Base-by-base conservation (phyloP, 2,797 vertebrate species). In the Girardinus metallicus region DNA sequence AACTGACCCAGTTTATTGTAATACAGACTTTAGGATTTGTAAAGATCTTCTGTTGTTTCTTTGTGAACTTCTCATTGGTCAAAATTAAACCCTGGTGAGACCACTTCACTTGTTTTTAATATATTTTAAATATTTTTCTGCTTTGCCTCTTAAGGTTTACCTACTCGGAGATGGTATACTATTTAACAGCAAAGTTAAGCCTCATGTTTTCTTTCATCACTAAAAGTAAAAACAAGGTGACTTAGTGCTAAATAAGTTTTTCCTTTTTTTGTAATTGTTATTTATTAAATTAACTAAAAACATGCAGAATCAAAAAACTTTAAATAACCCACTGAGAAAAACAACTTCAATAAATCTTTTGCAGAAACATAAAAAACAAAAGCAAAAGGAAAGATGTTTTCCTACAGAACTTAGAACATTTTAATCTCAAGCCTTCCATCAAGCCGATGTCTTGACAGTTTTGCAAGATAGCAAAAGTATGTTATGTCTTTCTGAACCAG, bases 401-500 rank as follows among this genome's bases (percentile, higher is more conserved):
- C 53, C 8, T 29, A 41, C n/a, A 4, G 21, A 44, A 44, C 2
- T 44, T 15, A 21, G 62, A 39, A 71, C 44, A 21, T 0, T 23
- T 26, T 62, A 2, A 75, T 80, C 11, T 71, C n/a, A 53, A 34
- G 41, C 60, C 43, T 75, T 31, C 51, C 55, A 51, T 82, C 44
- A 23, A 1, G 8, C 44, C 16, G 8, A 49, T 47, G 46, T 68
- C 41, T 51, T 34, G 60, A 74, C 47, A 82, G 75, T 75, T 78
- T 62, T 81, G 53, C 66, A 43, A 81, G 74, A 64, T 81, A 75
- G 74, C 49, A 57, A 26, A 68, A 80, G 73, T 84, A 60, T 18
- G 31, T 81, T 74, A 43, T 78, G 87, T 85, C 73, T 86, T 74
- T 46, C 49, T 88, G 85, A 91, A 84, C 78, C 79, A 77, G 81